phyloP scores from a whole-genome alignment of 2,797 vertebrate genomes.

The Cygnus olor region DNA sequence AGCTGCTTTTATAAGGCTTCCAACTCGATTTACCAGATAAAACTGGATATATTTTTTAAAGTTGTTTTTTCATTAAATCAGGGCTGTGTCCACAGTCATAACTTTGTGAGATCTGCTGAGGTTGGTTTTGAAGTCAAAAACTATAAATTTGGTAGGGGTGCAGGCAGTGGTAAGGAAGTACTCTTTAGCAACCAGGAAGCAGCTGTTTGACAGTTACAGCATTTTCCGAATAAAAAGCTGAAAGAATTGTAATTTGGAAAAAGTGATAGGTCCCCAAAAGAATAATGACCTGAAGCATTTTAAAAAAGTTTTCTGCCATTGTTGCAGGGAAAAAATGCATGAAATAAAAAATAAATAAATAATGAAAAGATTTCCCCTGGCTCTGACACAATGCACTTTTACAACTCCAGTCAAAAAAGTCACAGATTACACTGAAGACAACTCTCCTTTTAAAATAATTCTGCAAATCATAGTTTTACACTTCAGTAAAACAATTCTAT shows the following conservation, averaged over 20 bases:
- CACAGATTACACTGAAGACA: neutral
- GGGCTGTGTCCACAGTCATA: too few relatives aligned
- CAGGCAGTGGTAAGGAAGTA: neutral
- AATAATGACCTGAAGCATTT: neutral
- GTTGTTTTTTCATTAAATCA: neutral
- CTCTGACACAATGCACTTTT: neutral
- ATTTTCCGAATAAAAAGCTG: neutral
- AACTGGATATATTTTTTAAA: neutral
- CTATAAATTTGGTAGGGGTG: neutral
- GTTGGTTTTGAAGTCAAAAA: neutral
- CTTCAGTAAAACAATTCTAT: neutral
- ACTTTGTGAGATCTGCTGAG: neutral
- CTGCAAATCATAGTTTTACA: neutral
- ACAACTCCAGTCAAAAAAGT: neutral
- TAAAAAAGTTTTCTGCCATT: neutral
- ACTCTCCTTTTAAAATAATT: neutral
- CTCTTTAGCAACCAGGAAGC: neutral
- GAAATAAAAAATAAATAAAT: neutral
- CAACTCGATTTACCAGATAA: conserved; percentile 28
- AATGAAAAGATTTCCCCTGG: neutral
- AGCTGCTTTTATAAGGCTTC: conserved; percentile 17
- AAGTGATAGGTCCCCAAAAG: neutral
- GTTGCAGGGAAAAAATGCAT: neutral
- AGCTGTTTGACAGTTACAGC: neutral
- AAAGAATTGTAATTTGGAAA: neutral